These are phyloP conservation scores for Ageneiosus marmoratus DNA, from an alignment of 2,113 vertebrate species.

Conservation along the genomic window DNA sequence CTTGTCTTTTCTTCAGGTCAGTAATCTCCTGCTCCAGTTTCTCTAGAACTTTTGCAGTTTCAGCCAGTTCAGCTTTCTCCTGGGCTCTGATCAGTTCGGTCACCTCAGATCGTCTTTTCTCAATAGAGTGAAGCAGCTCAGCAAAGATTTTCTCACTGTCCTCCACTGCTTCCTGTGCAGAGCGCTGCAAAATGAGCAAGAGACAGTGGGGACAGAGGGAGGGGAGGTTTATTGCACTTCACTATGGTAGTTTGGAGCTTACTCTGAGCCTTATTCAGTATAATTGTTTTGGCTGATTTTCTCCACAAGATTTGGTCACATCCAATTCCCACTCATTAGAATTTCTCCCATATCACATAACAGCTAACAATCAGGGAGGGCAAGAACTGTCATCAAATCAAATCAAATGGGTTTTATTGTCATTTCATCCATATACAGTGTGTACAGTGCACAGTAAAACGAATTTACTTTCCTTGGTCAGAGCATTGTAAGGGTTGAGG, in stretches of 20 bases:
- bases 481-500: no score
- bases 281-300: no score
- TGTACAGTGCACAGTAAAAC: no score
- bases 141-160: slow-evolving; percentile 42
- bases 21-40: slow-evolving; percentile 38
- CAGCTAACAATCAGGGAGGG: no score
- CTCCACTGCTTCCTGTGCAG: slow-evolving; percentile 40
- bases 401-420: no score
- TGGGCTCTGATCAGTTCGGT: slow-evolving; percentile 35
- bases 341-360: no score
- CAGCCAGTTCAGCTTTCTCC: slow-evolving; percentile 36
- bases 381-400: no score
- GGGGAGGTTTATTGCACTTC: not conserved
- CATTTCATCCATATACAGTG: no score
- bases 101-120: slow-evolving; percentile 42
- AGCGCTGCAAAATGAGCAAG: slow-evolving; percentile 31
- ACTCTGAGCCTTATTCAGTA: not conserved
- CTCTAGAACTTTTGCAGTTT: not conserved
- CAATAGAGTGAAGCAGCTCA: slow-evolving; percentile 34
- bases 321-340: no score
- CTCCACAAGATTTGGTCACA: no score
- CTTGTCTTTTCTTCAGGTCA: slow-evolving; percentile 32
- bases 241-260: not conserved
- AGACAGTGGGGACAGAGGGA: not conserved
- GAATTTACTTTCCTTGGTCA: no score